These are phyloP conservation scores for Leucopsar rothschildi DNA, from an alignment of 2,113 vertebrate genomes.

Conservation along the genomic window DNA sequence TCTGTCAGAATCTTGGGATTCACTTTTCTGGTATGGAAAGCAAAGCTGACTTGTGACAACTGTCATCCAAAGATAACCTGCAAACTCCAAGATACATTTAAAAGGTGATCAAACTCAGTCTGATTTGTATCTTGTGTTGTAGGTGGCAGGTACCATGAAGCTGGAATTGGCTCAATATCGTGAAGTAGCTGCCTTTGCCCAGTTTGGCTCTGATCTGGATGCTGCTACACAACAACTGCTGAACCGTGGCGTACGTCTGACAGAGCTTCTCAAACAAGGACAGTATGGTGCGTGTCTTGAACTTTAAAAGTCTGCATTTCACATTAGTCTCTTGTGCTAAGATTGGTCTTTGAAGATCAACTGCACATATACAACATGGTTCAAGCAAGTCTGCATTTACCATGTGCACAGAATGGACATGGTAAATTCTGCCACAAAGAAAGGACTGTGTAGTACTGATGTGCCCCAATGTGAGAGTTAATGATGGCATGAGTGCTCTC, in stretches of 20 bases:
- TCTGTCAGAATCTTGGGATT: neutral
- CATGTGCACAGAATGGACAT: neutral
- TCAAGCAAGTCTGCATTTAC: too few species aligned
- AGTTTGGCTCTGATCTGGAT: slow-evolving; percentile 96
- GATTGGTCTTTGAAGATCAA: neutral
- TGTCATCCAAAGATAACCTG: neutral
- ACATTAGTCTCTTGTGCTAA: neutral
- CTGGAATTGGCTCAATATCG: slow-evolving; percentile 95
- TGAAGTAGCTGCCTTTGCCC: slow-evolving; percentile 95
- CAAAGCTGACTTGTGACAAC: neutral
- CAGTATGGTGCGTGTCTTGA: slow-evolving; percentile 86
- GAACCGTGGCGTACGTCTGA: slow-evolving; percentile 92
- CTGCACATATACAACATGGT: too few species aligned
- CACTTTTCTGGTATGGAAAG: neutral
- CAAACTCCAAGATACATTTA: too few species aligned
- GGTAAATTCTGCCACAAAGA: neutral
- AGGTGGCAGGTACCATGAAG: slow-evolving; percentile 99
- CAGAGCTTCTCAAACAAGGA: slow-evolving; percentile 94
- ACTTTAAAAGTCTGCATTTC: neutral
- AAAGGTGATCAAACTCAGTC: neutral
- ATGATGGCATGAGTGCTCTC: neutral
- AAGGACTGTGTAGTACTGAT: neutral
- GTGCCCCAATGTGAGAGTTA: neutral
- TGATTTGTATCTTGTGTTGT: neutral
- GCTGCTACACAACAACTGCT: slow-evolving; percentile 94